These are phyloP conservation scores for Tipula vernalis DNA, from an alignment of 2,888 invertebrate genomes.

Conservation along the genomic window DNA sequence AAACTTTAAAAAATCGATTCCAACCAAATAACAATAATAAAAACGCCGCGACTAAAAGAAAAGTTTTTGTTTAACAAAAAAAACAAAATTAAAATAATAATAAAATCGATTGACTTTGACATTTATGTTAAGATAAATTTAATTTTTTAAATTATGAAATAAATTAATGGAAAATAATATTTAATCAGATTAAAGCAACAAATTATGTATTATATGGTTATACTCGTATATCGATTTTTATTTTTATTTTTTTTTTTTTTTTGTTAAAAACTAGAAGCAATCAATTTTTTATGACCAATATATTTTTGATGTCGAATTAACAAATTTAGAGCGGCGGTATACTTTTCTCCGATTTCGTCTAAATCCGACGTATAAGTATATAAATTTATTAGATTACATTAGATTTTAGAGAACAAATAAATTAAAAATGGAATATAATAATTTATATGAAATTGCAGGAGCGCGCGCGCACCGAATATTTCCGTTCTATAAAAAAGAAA, in stretches of 20 bases:
- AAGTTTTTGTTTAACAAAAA: background rate
- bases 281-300: background rate
- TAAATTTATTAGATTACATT: background rate
- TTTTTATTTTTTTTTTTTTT: background rate
- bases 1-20: background rate
- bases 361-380: background rate
- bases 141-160: background rate
- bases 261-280: background rate
- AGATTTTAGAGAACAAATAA: background rate
- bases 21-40: background rate
- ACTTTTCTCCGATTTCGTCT: background rate
- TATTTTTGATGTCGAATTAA: background rate
- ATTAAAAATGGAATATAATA: background rate
- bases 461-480: background rate
- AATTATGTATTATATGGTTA: background rate
- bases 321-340: background rate
- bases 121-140: background rate
- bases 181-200: background rate
- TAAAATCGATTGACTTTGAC: slow-evolving; percentile 4
- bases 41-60: background rate
- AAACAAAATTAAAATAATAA: background rate
- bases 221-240: background rate
- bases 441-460: background rate
- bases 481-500: background rate
- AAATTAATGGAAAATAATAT: background rate